Evolutionary conservation across 2,797 vertebrate species (phyloP), one percentile per base, ranked within the genome.

Genomic region (Tadarida brasiliensis): DNA sequence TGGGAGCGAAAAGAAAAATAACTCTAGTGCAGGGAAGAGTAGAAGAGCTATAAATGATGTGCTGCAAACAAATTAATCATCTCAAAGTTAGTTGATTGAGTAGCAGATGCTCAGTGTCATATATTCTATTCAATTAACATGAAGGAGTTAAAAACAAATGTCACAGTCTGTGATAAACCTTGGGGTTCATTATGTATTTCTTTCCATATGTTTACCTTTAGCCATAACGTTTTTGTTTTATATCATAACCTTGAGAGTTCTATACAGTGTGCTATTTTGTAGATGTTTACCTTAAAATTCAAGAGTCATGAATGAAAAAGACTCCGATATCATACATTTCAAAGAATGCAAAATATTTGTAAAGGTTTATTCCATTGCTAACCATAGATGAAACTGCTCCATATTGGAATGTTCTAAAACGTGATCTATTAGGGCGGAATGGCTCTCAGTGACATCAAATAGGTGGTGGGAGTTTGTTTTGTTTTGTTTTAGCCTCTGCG

Each of bases 401-500:
- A 12, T 90, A 77, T 56, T 83, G 33, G 19, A 47, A 61, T 44
- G 5, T 80, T 90, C 7, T 91, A 90, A 92, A 16, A 17, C 17
- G 61, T 73, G 90, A 77, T 80, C 59, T 76, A 30, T 67, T 77
- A 56, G 47, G 57, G n/a, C 73, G 47, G 15, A 11, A 73, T 57
- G 57, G 26, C 16, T 83, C 9, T 87, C 51, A 54, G 65, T 76
- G 68, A 57, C 59, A 47, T 65, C 65, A 56, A 70, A 81, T 20
- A 44, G 20, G 68, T 84, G 59, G 20, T 84, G 86, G 95, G 57
- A 81, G 91, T 95, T 87, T 95, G 33, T 93, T 95, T 87, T 95
- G 33, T 91, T 95, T 95, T 96, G 68, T 95, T 94, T 96, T 81
- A 8, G 3, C 28, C 35, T 88, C n/a, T 68, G 80, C 84, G 86